Evolutionary conservation across 1,140 invertebrate genomes (phyloP).

Genomic region (Halesus radiatus): DNA sequence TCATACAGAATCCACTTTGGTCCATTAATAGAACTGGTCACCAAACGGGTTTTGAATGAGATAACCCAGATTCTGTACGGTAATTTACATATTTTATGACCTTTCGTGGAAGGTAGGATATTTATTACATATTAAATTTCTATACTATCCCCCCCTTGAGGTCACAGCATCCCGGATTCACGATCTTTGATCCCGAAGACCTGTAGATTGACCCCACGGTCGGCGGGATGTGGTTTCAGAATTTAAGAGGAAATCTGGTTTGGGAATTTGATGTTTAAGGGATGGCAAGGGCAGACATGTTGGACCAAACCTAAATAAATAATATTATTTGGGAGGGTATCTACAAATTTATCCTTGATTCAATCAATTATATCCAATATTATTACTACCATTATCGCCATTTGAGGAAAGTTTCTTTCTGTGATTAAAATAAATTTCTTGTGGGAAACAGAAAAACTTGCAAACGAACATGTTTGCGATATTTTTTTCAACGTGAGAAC

Average conservation of each 20-base stretch:
- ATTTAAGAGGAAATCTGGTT: slow-evolving; percentile 28
- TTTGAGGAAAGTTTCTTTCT: no score
- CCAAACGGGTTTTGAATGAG: background rate
- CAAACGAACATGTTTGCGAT: no score
- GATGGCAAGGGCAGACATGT: background rate
- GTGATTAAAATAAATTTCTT: no score
- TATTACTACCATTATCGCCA: no score
- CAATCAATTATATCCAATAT: no score
- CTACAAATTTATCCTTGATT: no score
- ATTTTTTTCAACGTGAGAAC: no score
- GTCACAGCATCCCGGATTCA: slow-evolving; percentile 20
- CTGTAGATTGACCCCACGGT: slow-evolving; percentile 13
- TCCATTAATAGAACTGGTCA: background rate
- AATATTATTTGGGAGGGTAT: no score
- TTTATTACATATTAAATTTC: slow-evolving; percentile 29
- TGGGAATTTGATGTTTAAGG: background rate
- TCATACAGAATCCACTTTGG: background rate
- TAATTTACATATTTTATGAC: background rate
- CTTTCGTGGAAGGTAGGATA: background rate
- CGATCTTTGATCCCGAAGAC: slow-evolving; percentile 31
- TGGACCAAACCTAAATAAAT: no score
- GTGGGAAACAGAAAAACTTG: no score
- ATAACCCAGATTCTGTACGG: background rate
- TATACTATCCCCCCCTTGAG: background rate
- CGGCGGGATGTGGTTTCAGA: slow-evolving; percentile 2